Conservation (phyloP, 2,888 invertebrate genomes). For the Galerucella pusilla region DNA sequence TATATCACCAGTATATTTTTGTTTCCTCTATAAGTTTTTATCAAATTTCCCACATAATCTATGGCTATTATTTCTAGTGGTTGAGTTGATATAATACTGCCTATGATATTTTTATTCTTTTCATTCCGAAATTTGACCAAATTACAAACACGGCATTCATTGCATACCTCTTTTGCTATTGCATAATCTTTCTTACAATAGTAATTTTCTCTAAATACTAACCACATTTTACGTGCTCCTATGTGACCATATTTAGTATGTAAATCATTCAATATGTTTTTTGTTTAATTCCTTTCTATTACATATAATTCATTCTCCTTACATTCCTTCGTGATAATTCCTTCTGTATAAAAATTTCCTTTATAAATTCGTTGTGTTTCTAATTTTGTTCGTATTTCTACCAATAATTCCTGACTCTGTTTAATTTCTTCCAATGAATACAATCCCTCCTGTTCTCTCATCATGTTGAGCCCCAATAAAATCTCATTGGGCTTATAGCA, state of each 20-base stretch:
- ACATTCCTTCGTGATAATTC: background rate
- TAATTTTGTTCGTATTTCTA: background rate
- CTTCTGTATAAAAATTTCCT: background rate
- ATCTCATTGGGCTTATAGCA: background rate
- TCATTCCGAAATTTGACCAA: too few species aligned
- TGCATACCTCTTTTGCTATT: background rate
- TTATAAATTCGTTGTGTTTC: background rate
- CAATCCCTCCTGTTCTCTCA: background rate
- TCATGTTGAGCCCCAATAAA: background rate
- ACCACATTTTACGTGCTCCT: background rate
- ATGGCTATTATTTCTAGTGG: too few species aligned
- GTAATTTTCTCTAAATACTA: conserved; percentile 10
- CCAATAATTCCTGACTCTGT: background rate
- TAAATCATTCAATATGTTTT: conserved; percentile 7
- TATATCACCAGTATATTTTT: too few species aligned
- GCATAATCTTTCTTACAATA: conserved; percentile 9
- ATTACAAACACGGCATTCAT: too few species aligned
- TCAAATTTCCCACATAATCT: too few species aligned
- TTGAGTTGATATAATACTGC: too few species aligned
- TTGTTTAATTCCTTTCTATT: background rate
- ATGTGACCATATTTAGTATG: conserved; percentile 20
- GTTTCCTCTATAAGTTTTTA: too few species aligned
- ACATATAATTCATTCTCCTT: background rate
- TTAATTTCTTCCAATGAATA: background rate
- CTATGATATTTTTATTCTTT: too few species aligned